Conservation (phyloP, 2,797 vertebrate species). For the Ciconia nigra region DNA sequence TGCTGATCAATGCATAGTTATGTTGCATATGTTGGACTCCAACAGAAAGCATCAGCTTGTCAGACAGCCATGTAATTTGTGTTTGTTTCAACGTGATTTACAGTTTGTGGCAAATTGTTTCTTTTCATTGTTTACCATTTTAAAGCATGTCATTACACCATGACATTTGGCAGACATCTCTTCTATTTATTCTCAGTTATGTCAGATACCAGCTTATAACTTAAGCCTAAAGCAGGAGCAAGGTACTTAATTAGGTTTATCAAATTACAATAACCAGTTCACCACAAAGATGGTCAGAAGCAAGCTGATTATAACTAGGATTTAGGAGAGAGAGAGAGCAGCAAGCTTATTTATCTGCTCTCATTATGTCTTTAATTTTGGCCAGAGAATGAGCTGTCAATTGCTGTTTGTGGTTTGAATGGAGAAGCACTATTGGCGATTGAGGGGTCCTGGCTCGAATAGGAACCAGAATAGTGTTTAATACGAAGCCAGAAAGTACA, state of each 20-base stretch:
- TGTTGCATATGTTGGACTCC: fast-evolving
- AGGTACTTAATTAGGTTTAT: slow-evolving; percentile 14
- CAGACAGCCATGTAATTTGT: not conserved
- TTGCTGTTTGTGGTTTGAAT: not conserved
- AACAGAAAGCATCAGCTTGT: not conserved
- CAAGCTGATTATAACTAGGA: slow-evolving; percentile 33
- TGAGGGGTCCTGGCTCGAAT: not conserved
- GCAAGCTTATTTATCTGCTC: slow-evolving; percentile 23
- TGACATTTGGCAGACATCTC: not conserved
- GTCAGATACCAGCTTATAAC: not conserved
- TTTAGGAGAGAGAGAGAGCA: not conserved
- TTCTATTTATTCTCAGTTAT: not conserved
- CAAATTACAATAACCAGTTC: slow-evolving; percentile 19
- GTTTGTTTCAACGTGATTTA: not conserved
- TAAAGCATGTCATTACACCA: not conserved
- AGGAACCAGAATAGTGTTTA: not conserved
- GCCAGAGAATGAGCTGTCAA: not conserved
- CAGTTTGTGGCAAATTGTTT: not conserved
- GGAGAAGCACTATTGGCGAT: not conserved
- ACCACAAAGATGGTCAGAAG: not conserved
- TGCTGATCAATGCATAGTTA: not conserved
- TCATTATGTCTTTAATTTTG: not conserved
- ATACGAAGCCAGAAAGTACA: not conserved
- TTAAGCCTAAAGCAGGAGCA: not conserved
- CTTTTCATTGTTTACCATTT: not conserved